A percentile compares a stretch with the other conserved stretches of the same genome.
These are phyloP conservation scores for Asbolus verrucosus DNA, from an alignment of 1,140 invertebrate genomes.

Conservation along the genomic window DNA sequence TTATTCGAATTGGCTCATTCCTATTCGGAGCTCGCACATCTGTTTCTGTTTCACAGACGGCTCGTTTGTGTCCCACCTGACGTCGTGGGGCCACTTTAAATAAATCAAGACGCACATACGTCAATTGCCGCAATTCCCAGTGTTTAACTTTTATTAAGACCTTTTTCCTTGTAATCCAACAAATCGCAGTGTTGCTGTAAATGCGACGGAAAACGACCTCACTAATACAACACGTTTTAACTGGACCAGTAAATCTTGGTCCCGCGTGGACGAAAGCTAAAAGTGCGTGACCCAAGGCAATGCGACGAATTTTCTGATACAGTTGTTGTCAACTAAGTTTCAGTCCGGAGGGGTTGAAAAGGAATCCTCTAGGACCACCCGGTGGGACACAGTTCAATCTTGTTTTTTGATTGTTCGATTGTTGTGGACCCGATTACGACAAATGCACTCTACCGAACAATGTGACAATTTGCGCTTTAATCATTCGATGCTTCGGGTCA, in stretches of 20 bases:
- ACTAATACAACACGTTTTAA: slow-evolving; percentile 29
- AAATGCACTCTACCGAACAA: too few relatives aligned
- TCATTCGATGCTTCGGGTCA: too few relatives aligned
- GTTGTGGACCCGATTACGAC: too few relatives aligned
- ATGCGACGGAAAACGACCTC: background rate
- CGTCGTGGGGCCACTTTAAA: slow-evolving; percentile 4
- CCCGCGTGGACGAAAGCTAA: slow-evolving; percentile 25
- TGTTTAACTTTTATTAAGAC: background rate
- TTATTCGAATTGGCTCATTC: slow-evolving; percentile 50
- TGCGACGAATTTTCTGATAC: slow-evolving; percentile 21
- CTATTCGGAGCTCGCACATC: slow-evolving; percentile 48
- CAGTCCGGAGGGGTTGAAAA: background rate
- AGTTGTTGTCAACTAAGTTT: slow-evolving; percentile 1
- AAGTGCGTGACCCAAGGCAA: slow-evolving; percentile 29
- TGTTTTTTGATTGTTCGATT: slow-evolving; percentile 18
- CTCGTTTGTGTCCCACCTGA: slow-evolving; percentile 21
- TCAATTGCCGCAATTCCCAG: background rate
- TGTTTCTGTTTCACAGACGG: slow-evolving; percentile 40
- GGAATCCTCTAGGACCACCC: background rate
- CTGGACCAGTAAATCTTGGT: slow-evolving; percentile 34
- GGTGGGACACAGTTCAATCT: slow-evolving; percentile 13
- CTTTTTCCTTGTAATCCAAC: too few relatives aligned
- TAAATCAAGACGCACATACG: slow-evolving; percentile 32
- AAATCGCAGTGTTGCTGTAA: too few relatives aligned
- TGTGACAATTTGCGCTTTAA: too few relatives aligned